Percentiles rank a stretch among this genome's conserved stretches.
Conservation (phyloP, 2,113 vertebrate species). For the Ictidomys tridecemlineatus region DNA sequence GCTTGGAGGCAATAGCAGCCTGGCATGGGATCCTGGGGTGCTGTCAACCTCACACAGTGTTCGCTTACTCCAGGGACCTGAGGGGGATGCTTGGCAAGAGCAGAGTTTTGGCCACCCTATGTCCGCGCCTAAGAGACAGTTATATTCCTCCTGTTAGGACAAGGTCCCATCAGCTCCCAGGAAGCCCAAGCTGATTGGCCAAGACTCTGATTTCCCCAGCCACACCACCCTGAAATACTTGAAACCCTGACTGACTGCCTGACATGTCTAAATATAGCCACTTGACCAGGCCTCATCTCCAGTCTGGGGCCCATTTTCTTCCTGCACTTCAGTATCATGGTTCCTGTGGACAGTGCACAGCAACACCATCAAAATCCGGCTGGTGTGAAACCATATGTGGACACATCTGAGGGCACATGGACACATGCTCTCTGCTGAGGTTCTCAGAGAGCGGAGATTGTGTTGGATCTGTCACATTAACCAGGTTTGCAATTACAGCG, state of each 20-base stretch:
- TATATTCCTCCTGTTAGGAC: too few species aligned
- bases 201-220: not conserved
- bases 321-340: not conserved
- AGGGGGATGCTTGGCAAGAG: not conserved
- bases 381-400: not conserved
- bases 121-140: not conserved
- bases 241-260: too few species aligned
- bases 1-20: not conserved
- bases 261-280: not conserved
- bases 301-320: too few species aligned
- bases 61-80: too few species aligned
- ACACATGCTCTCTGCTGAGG: too few species aligned
- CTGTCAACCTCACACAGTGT: rapidly evolving
- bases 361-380: not conserved
- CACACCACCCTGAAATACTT: not conserved
- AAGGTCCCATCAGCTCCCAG: not conserved
- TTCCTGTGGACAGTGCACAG: not conserved
- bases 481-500: too few species aligned
- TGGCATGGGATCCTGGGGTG: too few species aligned
- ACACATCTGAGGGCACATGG: too few species aligned
- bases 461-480: rapidly evolving
- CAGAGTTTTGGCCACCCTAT: too few species aligned
- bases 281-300: too few species aligned
- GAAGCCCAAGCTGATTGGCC: not conserved
- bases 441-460: rapidly evolving